Evolutionary conservation across 1,140 invertebrate genomes (phyloP), one percentile per base, ranked within the genome.

Genomic region (Berghia stephanieae): DNA sequence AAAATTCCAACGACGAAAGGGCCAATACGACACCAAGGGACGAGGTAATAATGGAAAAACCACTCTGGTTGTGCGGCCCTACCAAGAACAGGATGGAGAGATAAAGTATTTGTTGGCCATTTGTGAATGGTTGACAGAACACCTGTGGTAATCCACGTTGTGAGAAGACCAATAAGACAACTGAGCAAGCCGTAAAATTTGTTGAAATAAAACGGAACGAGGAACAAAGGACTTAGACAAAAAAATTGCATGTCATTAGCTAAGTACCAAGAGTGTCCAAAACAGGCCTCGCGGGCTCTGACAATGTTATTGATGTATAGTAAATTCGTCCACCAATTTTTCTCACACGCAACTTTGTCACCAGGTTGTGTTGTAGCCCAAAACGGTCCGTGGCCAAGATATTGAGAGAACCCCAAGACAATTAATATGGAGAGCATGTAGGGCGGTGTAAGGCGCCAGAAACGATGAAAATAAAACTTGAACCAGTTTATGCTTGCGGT

Each of bases 221-320:
- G 42, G 27, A 94, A 86, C 0, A 94, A 88, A 18, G 94, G 91
- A 0, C 93, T 92, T 0, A 92, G 83, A 8, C 93, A 87, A 86
- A 93, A 94, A 46, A 95, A 88, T 84, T 95, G 94, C 85, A 94
- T 94, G 83, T 95, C 94, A 82, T 95, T 94, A 16, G 94, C 94
- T 75, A 95, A 89, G 86, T 94, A 94, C 94, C 93, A 94, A 1
- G 92, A 91, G 78, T 92, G 91, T 0, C 92, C 88, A 87, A 94
- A 91, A 83, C 94, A 94, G 94, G 78, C 77, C 4, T 80, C 44
- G n/a, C n/a, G n/a, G n/a, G n/a, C n/a, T n/a, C n/a, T 18, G 2
- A 94, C 90, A 79, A 95, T 94, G 86, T 96, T 96, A 84, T 95
- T 95, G 34, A 96, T 91, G 84, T 95, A 95, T 1, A 96, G 89